Evolutionary conservation across 1,140 invertebrate genomes (phyloP).

Genomic region (Chymomyza costata): DNA sequence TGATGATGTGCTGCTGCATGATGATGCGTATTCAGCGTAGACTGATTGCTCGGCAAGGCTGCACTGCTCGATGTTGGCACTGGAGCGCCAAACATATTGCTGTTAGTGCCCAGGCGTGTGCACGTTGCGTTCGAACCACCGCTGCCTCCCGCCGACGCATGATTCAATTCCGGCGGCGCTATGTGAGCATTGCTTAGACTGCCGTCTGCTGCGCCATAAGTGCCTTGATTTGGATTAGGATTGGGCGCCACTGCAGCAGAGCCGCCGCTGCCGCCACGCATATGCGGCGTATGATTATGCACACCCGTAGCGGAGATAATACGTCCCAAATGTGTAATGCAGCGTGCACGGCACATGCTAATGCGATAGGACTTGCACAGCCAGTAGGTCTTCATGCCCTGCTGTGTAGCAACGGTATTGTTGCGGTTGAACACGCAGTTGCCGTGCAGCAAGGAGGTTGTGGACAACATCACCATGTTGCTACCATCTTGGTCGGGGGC

Average conservation of each 20-base stretch:
- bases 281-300: conserved; percentile 73
- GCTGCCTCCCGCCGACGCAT: conserved; percentile 6
- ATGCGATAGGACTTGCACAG: conserved; percentile 75
- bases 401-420: conserved; percentile 75
- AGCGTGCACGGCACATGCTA: conserved; percentile 74
- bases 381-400: conserved; percentile 76
- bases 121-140: conserved; percentile 1
- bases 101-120: background rate
- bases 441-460: conserved; percentile 73
- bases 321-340: conserved; percentile 72
- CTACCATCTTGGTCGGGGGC: conserved; percentile 53
- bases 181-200: conserved; percentile 21
- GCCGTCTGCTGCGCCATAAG: conserved; percentile 39
- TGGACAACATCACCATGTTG: conserved; percentile 74
- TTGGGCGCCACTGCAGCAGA: conserved; percentile 31
- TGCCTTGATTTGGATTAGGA: conserved; percentile 37
- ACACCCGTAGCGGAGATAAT: conserved; percentile 74
- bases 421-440: conserved; percentile 75
- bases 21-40: conserved; percentile 20
- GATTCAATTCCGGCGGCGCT: conserved; percentile 36
- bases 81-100: conserved; percentile 44
- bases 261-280: conserved; percentile 39
- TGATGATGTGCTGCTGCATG: conserved; percentile 48
- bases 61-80: conserved; percentile 19
- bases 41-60: conserved; percentile 21